Percentiles rank a stretch among this genome's conserved stretches.
Evolutionary conservation across 2,888 invertebrate genomes (phyloP).

Genomic region (Muscina levida): DNA sequence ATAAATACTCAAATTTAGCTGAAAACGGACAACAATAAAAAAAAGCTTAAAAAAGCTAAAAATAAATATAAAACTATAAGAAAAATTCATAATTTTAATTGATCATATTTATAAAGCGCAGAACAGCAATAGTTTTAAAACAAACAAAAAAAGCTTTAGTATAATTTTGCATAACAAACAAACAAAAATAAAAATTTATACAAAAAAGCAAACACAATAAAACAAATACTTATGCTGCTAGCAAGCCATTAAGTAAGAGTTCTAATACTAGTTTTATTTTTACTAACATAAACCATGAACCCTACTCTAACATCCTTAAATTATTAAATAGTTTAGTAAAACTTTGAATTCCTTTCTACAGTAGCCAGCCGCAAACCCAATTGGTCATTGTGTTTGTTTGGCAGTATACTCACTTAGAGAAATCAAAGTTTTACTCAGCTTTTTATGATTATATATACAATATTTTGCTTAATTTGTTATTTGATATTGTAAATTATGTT

Average conservation of each 20-base stretch:
- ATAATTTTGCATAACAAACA: conserved; percentile 26
- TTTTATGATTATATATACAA: not conserved
- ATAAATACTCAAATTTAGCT: conserved; percentile 55
- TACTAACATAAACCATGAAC: not conserved
- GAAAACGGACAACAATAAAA: conserved; percentile 36
- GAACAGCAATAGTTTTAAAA: conserved; percentile 59
- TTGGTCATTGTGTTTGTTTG: conserved; percentile 17
- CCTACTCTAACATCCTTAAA: no score
- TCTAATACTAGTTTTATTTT: not conserved
- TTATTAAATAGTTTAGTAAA: not conserved
- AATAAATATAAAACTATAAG: conserved; percentile 34
- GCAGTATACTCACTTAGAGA: not conserved
- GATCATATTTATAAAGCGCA: conserved; percentile 1
- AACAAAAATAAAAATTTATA: not conserved
- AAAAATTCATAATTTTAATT: conserved; percentile 49
- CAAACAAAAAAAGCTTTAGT: conserved; percentile 62
- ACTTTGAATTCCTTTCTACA: not conserved
- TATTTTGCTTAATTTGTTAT: conserved; percentile 1
- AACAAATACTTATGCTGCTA: conserved; percentile 29
- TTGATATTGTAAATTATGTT: conserved; percentile 3
- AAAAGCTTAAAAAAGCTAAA: conserved; percentile 26
- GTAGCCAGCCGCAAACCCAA: not conserved
- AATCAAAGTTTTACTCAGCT: conserved; percentile 9
- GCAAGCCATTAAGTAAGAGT: not conserved
- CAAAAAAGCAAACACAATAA: conserved; percentile 7